Evolutionary conservation across 1,140 invertebrate genomes (phyloP).

Genomic region (Acromyrmex echinatior): DNA sequence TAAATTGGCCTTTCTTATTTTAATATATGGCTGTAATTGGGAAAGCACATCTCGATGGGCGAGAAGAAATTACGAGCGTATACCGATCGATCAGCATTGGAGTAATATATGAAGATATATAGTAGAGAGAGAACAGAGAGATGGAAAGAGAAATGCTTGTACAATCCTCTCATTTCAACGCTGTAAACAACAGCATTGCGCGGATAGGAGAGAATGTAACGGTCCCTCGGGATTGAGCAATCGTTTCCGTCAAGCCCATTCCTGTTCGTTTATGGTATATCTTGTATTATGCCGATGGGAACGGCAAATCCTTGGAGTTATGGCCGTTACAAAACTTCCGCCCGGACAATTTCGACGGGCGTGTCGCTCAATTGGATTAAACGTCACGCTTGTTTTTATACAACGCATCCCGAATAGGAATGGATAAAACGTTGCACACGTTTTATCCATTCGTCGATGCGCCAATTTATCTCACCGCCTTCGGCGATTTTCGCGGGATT

Average conservation of each 20-base stretch:
- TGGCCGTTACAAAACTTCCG: constrained; percentile 37
- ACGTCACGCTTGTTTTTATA: constrained; percentile 38
- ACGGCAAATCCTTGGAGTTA: constrained; percentile 37
- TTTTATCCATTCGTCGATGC: not conserved
- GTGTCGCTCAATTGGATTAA: constrained; percentile 50
- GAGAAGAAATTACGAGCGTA: constrained; percentile 3
- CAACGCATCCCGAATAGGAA: not conserved
- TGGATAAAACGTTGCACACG: too few relatives aligned
- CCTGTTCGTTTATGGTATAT: constrained; percentile 36
- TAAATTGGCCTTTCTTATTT: not conserved
- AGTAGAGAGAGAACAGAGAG: not conserved
- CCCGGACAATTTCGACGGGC: constrained; percentile 34
- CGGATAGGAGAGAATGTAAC: constrained; percentile 64
- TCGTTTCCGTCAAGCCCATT: constrained; percentile 62
- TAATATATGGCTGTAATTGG: not conserved
- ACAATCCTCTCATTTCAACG: constrained; percentile 39
- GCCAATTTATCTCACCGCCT: constrained; percentile 15
- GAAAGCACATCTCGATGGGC: constrained; percentile 15
- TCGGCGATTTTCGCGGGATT: not conserved
- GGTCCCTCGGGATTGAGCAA: constrained; percentile 70
- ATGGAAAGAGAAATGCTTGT: constrained; percentile 6
- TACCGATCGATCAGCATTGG: constrained; percentile 11
- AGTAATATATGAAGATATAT: constrained; percentile 1
- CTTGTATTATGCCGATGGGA: constrained; percentile 51
- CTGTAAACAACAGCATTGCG: constrained; percentile 67